phyloP scores from a whole-genome alignment of 2,113 vertebrate species.

The Lichenostomus cassidix region DNA sequence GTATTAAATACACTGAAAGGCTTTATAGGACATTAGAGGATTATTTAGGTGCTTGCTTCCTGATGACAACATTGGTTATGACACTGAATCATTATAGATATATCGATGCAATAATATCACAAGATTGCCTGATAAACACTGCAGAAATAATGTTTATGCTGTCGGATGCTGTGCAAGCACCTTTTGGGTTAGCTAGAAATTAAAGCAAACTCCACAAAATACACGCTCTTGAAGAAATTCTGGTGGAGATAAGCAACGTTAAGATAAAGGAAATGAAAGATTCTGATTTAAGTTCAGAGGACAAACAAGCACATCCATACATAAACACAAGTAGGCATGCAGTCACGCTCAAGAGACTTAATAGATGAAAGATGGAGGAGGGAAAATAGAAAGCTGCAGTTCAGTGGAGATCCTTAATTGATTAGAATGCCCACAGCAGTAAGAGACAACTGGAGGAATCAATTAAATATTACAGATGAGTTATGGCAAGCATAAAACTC shows the following conservation, averaged over 20 bases:
- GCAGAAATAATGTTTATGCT: constrained; percentile 9
- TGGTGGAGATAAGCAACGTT: background rate
- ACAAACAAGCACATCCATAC: background rate
- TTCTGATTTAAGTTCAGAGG: constrained; percentile 2
- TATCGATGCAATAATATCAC: constrained; percentile 38
- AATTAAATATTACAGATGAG: constrained; percentile 55
- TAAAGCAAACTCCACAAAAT: constrained; percentile 2
- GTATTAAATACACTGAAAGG: constrained; percentile 31
- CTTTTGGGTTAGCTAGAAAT: constrained; percentile 28
- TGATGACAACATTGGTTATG: constrained; percentile 47
- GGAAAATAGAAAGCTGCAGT: constrained; percentile 45
- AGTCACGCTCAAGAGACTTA: background rate
- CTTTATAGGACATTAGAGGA: constrained; percentile 15
- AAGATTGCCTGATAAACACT: constrained; percentile 42
- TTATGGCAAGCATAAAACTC: constrained; percentile 43
- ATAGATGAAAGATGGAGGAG: constrained; percentile 18
- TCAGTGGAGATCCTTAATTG: constrained; percentile 60
- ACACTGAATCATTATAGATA: constrained; percentile 35
- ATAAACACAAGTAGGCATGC: background rate
- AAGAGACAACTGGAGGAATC: constrained; percentile 40
- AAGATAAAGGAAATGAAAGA: constrained; percentile 39
- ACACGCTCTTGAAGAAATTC: constrained; percentile 17
- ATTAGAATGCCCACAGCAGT: constrained; percentile 52
- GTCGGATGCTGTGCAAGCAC: constrained; percentile 33
- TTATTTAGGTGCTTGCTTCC: constrained; percentile 42